Evolutionary conservation across 1,140 invertebrate genomes (phyloP), one percentile per base, ranked within the genome.

Genomic region (Bombus huntii): DNA sequence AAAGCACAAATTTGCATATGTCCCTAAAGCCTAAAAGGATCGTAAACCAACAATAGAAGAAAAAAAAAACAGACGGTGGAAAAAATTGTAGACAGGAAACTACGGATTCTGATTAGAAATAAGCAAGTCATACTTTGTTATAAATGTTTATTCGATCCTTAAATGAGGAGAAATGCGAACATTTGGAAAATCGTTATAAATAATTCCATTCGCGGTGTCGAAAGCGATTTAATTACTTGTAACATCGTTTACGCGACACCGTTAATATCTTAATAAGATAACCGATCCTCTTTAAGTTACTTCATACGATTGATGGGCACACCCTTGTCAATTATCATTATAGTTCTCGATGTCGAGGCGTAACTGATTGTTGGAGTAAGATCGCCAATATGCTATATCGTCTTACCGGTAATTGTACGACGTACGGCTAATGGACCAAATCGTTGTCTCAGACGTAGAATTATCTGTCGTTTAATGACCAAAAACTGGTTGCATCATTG

Each of bases 361-460:
- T 93, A 92, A 94, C 93, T 92, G 91, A 94, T 94, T 92, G 91
- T 79, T 81, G 77, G 83, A 75, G 88, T 76, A 78, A 80, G 86
- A 91, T 90, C 88, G 88, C 62, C 87, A 89, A 78, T 79, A 72
- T 71, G 15, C 73, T 83, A 83, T 92, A 89, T 92, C 87, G 83
- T 39, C 87, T 89, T 91, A 90, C 87, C 77, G 83, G 85, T 92
- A 87, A 88, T 89, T 91, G 89, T 87, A 89, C 79, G 81, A 74
- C 72, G 42, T 76, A 87, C 84, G 76, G 25, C 81, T 93, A 93
- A 93, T 93, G 92, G 89, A 83, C 87, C 92, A 89, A 86, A 92
- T 90, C 92, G 88, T 89, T 75, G 87, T 89, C 81, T 77, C 81
- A 62, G 76, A 44, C 47, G 28, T 57, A 44, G 57, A 89, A 89